These are phyloP conservation scores for Labeo rohita DNA, from an alignment of 2,113 vertebrate genomes.

Conservation along the genomic window DNA sequence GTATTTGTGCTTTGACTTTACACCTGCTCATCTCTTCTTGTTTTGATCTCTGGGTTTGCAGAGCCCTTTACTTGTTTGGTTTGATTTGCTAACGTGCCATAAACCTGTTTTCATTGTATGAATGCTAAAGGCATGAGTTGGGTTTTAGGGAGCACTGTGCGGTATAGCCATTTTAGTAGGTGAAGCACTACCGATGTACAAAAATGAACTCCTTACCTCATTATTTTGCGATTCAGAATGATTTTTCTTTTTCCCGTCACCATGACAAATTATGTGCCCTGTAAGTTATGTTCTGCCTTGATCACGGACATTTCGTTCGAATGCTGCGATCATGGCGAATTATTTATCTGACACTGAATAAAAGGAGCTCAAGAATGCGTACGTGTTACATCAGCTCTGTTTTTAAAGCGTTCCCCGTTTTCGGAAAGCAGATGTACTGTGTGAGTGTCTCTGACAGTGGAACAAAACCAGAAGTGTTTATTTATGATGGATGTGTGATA, in stretches of 20 bases:
- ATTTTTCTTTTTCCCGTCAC: constrained; percentile 57
- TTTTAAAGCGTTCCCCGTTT: constrained; percentile 34
- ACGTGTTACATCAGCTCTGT: constrained; percentile 58
- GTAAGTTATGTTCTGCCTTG: constrained; percentile 76
- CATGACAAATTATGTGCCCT: constrained; percentile 71
- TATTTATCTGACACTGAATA: constrained; percentile 81
- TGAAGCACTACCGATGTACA: constrained; percentile 76
- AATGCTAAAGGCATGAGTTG: constrained; percentile 64
- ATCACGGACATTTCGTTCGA: constrained; percentile 74
- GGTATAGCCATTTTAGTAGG: constrained; percentile 72
- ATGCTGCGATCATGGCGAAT: constrained; percentile 75
- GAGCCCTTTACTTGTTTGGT: constrained; percentile 59
- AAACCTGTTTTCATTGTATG: constrained; percentile 64
- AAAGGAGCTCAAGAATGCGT: constrained; percentile 66
- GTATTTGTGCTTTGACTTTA: constrained; percentile 52
- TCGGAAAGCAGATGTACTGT: constrained; percentile 1
- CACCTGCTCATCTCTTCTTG: constrained; percentile 60
- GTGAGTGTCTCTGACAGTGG: constrained; percentile 24
- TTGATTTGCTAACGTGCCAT: constrained; percentile 72
- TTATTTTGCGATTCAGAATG: constrained; percentile 66
- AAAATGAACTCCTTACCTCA: constrained; percentile 80
- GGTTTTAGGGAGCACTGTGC: constrained; percentile 77
- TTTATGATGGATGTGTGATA: constrained; percentile 30
- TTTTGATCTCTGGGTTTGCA: constrained; percentile 58
- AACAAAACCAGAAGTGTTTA: constrained; percentile 35